Base-by-base conservation (phyloP, 2,797 vertebrate species). In the Orientallactaga sibirica region DNA sequence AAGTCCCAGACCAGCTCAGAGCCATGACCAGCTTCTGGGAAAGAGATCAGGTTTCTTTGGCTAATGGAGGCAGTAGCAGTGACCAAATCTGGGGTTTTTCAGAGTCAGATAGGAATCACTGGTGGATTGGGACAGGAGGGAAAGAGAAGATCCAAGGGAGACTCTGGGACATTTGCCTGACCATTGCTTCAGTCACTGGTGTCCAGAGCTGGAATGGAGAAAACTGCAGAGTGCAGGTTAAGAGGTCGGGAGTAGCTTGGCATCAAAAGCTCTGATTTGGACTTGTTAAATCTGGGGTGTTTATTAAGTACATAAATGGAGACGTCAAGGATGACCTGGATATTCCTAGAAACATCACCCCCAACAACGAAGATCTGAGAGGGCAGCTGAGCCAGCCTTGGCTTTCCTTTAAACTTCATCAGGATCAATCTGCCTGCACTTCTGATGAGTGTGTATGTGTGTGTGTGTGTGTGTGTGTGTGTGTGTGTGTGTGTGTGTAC, bases 391-490 rank as follows among this genome's bases (percentile, higher is more conserved):
- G 62, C 24, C 3, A 48, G 77, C 1, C 1, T 15, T 33, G 15
- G 75, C 48, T 33, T 75, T 33, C 41, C 62, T 71, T 52, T 77
- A 64, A 7, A 7, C 62, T 43, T 81, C 27, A n/a, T 55, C 19
- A 37, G 48, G 14, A 27, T 52, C 68, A 15, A 16, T 16, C 61
- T 83, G 12, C 10, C 8, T 7, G 29, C 10, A 48, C 27, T 11
- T 80, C 62, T 64, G 33, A 18, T 14, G 0, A 4, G 18, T 19
- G 12, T n/a, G n/a, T n/a, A n/a, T n/a, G n/a, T n/a, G n/a, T n/a
- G n/a, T n/a, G n/a, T n/a, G n/a, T 15, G 0, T 18, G 2, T n/a
- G 19, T 55, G 1, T 3, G 1, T 3, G 7, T 2, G 8, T 68
- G 1, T 20, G 8, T 43, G 2, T 15, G 24, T 14, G 8, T n/a